Conservation (phyloP, 92 coral and sea anemone species). For the Porites cylindrica region DNA sequence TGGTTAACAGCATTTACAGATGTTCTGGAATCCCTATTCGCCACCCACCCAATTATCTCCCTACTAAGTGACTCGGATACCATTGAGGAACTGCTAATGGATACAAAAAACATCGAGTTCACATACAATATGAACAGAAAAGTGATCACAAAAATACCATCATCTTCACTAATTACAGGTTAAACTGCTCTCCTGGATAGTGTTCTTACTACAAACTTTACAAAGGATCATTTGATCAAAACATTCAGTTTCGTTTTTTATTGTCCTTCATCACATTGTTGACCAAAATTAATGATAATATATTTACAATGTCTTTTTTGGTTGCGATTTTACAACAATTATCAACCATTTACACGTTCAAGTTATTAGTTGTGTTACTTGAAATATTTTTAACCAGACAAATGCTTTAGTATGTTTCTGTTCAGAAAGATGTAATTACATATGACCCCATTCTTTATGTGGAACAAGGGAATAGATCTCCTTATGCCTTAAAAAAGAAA, state of each 20-base stretch:
- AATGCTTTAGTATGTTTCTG: too few species aligned
- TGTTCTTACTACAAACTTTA: neutral
- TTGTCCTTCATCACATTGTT: too few species aligned
- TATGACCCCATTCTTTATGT: too few species aligned
- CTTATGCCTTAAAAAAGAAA: too few species aligned
- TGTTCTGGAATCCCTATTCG: slow-evolving; percentile 11
- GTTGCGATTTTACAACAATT: too few species aligned
- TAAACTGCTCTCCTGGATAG: neutral
- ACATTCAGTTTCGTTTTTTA: neutral
- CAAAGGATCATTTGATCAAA: slow-evolving; percentile 1
- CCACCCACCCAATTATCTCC: slow-evolving; percentile 24
- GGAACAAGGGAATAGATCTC: too few species aligned
- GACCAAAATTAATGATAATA: too few species aligned
- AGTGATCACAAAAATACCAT: slow-evolving; percentile 4
- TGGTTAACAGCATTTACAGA: slow-evolving; percentile 39
- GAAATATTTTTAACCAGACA: too few species aligned
- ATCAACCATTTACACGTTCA: too few species aligned
- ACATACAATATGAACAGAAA: slow-evolving; percentile 27
- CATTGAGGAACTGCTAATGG: slow-evolving; percentile 34
- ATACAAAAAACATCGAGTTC: slow-evolving; percentile 10
- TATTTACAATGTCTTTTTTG: too few species aligned
- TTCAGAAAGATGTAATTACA: too few species aligned
- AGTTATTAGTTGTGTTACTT: too few species aligned
- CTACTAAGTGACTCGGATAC: slow-evolving; percentile 28
- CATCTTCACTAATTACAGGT: slow-evolving; percentile 1